Percentiles rank a stretch among this genome's conserved stretches.
Conservation (phyloP, 2,888 invertebrate species). For the Lutraria lutraria region DNA sequence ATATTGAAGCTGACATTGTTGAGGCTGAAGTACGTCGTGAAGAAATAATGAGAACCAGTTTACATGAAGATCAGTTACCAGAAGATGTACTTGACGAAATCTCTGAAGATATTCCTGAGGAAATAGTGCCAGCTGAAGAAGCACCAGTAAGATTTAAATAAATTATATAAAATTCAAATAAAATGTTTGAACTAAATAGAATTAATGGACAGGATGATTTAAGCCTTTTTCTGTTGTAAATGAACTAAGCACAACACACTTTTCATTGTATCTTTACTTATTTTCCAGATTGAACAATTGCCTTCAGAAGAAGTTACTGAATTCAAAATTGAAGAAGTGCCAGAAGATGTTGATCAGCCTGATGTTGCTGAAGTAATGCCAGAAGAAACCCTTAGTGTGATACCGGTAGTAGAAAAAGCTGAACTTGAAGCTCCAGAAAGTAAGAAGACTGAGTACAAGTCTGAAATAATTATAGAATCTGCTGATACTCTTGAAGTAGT, state of each 20-base stretch:
- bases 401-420: slow-evolving; percentile 51
- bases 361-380: slow-evolving; percentile 35
- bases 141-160: slow-evolving; percentile 38
- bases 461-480: slow-evolving; percentile 61
- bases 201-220: no score
- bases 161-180: no score
- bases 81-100: slow-evolving; percentile 57
- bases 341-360: slow-evolving; percentile 37
- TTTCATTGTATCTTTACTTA: neutral
- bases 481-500: slow-evolving; percentile 25
- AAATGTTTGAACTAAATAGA: no score
- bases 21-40: slow-evolving; percentile 59
- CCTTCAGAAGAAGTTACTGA: slow-evolving; percentile 67
- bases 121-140: slow-evolving; percentile 57
- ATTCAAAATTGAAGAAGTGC: slow-evolving; percentile 65
- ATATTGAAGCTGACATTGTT: slow-evolving; percentile 60
- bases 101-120: slow-evolving; percentile 69
- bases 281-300: slow-evolving; percentile 56
- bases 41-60: slow-evolving; percentile 63
- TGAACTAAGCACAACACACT: no score
- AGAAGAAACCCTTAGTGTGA: slow-evolving; percentile 31
- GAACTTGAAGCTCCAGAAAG: slow-evolving; percentile 62
- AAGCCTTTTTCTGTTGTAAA: no score
- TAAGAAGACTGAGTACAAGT: slow-evolving; percentile 62
- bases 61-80: slow-evolving; percentile 60